phyloP scores from a whole-genome alignment of 2,797 vertebrate species.

The Discoglossus pictus region DNA sequence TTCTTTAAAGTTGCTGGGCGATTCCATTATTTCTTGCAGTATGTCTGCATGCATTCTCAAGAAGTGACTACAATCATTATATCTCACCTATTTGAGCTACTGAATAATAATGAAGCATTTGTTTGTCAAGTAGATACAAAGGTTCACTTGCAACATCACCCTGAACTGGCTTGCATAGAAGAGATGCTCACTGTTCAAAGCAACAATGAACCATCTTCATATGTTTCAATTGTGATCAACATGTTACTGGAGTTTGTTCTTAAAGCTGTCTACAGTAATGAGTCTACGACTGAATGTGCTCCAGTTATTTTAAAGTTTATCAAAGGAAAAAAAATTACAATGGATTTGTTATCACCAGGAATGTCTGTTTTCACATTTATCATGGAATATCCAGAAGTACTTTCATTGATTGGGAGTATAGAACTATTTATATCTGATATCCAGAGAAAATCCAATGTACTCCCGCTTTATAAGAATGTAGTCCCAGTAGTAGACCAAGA shows the following conservation, averaged over 20 bases:
- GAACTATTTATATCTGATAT: too few species aligned
- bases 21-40: slow-evolving; percentile 40
- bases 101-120: slow-evolving; percentile 27
- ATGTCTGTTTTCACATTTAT: too few species aligned
- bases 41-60: slow-evolving; percentile 48
- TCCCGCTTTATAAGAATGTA: too few species aligned
- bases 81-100: slow-evolving; percentile 54
- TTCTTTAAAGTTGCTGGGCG: slow-evolving; percentile 38
- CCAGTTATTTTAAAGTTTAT: slow-evolving; percentile 25
- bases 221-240: neutral
- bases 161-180: neutral
- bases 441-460: too few species aligned
- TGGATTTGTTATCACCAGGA: slow-evolving; percentile 49
- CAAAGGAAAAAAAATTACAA: neutral
- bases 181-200: neutral
- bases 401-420: too few species aligned
- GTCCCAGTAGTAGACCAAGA: too few species aligned
- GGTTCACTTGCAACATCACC: slow-evolving; percentile 10
- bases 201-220: neutral
- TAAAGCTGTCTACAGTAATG: neutral
- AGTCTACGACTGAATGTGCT: slow-evolving; percentile 4
- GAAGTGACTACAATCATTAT: slow-evolving; percentile 53
- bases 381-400: too few species aligned
- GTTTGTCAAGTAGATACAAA: slow-evolving; percentile 13
- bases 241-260: slow-evolving; percentile 5